A percentile compares a stretch with the other conserved stretches of the same genome.
Conservation (phyloP, 1,140 invertebrate species). For the Drosophila tsacasi region DNA sequence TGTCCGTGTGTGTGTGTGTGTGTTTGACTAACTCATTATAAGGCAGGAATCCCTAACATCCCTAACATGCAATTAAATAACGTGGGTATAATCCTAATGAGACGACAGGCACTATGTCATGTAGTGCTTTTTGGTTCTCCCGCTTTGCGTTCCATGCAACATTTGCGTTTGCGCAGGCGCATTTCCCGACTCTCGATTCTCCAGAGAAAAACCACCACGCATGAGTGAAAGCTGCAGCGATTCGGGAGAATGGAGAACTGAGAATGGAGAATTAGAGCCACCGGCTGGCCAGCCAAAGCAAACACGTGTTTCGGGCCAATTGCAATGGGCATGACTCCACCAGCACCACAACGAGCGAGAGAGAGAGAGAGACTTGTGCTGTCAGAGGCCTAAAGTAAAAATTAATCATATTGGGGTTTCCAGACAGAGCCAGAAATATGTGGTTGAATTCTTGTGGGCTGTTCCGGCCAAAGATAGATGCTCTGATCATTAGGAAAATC, state of each 20-base stretch:
- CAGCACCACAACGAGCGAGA: slow-evolving; percentile 1
- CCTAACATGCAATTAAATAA: slow-evolving; percentile 83
- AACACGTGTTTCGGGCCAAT: slow-evolving; percentile 76
- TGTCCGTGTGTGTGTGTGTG: slow-evolving; percentile 59
- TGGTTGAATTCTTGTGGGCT: slow-evolving; percentile 46
- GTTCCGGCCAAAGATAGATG: slow-evolving; percentile 32
- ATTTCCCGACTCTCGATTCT: slow-evolving; percentile 38
- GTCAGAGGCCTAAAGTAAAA: slow-evolving; percentile 66
- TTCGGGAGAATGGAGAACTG: slow-evolving; percentile 49
- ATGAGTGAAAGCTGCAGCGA: slow-evolving; percentile 82
- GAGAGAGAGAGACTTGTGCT: slow-evolving; percentile 39
- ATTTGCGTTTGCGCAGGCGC: slow-evolving; percentile 78
- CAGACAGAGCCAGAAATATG: slow-evolving; percentile 57
- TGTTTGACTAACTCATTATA: slow-evolving; percentile 83
- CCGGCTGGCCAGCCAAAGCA: slow-evolving; percentile 12
- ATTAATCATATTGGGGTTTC: slow-evolving; percentile 73
- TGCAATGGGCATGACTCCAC: slow-evolving; percentile 69
- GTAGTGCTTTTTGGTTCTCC: slow-evolving; percentile 53
- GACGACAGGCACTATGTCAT: slow-evolving; percentile 82
- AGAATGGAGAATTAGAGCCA: slow-evolving; percentile 9
- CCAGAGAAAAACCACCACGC: slow-evolving; percentile 48
- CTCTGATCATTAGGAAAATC: slow-evolving; percentile 31
- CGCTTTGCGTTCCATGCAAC: slow-evolving; percentile 60
- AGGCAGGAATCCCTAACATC: slow-evolving; percentile 82
- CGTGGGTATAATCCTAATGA: slow-evolving; percentile 83